Evolutionary conservation across 2,113 vertebrate genomes (phyloP), one percentile per base, ranked within the genome.

Genomic region (Phaethornis superciliosus): DNA sequence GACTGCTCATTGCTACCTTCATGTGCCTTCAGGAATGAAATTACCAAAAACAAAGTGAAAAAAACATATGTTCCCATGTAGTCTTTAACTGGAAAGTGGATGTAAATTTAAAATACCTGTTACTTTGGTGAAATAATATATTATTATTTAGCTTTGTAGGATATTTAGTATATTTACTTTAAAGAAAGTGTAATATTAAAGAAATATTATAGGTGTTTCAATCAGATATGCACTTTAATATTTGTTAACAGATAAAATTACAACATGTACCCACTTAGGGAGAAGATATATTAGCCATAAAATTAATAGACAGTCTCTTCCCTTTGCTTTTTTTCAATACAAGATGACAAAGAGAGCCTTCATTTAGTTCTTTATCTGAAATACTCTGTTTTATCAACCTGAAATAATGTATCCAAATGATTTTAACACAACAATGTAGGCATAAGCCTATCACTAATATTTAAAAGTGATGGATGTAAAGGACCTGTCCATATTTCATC

Each of bases 381-480:
- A 84, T 67, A 59, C 84, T 88, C 83, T 63, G 55, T 89, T 96
- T 95, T 83, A 49, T 80, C 55, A 92, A 85, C 47, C 60, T 60
- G 83, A 80, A 95, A 91, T 83, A 95, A 97, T 87, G 88, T 93
- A 96, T 80, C 92, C 81, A 95, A 83, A 74, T 56, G 67, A 82
- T 70, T 96, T 96, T 92, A 69, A 72, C 81, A 76, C 89, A 89
- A 96, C 87, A 93, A 94, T 75, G 68, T 40, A 97, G 86, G 59
- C 69, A 52, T 23, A 83, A 92, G 40, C 60, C 26, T 33, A 95
- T 82, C 35, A 68, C 92, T 92, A 97, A 97, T 96, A 96, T 97
- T 93, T 95, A 95, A 89, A 96, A 95, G 83, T 52, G 83, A 95
- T 89, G 93, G 96, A 97, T 96, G 95, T 78, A 96, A 97, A 97